A percentile compares a stretch with the other conserved stretches of the same genome.
Conservation (phyloP, 2,113 vertebrate genomes). For the Peromyscus leucopus region DNA sequence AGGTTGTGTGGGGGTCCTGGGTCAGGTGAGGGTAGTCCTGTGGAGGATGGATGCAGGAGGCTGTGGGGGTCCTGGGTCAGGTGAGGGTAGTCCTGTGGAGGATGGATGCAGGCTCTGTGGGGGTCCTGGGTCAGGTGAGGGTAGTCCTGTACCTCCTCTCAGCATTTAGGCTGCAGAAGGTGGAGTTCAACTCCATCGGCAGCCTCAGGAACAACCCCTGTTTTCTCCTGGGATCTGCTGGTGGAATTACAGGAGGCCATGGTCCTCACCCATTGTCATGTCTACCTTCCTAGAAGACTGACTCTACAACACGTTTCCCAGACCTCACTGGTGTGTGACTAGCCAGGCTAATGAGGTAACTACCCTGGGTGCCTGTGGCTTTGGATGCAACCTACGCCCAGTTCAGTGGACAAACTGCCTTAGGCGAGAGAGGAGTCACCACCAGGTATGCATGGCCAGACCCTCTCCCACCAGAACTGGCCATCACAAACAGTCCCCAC, state of each 20-base stretch:
- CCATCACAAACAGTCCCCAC: background rate
- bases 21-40: no score
- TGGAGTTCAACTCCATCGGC: rapidly evolving
- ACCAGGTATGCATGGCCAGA: no score
- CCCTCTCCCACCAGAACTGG: rapidly evolving
- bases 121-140: rapidly evolving
- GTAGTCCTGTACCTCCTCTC: background rate
- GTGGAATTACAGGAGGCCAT: rapidly evolving
- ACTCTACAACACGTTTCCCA: rapidly evolving
- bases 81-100: no score
- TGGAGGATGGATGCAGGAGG: rapidly evolving
- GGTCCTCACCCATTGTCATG: rapidly evolving
- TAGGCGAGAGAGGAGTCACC: background rate
- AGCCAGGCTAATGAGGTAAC: rapidly evolving
- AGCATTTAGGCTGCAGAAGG: rapidly evolving
- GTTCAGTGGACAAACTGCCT: background rate
- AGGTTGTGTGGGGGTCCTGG: no score
- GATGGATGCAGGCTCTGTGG: no score
- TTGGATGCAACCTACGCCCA: background rate
- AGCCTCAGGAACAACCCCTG: rapidly evolving
- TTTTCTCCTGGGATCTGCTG: no score
- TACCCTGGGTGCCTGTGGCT: background rate
- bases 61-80: no score
- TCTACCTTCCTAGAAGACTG: rapidly evolving
- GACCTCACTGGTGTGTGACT: rapidly evolving